phyloP scores from a whole-genome alignment of 2,113 vertebrate species.

The Aegypius monachus region DNA sequence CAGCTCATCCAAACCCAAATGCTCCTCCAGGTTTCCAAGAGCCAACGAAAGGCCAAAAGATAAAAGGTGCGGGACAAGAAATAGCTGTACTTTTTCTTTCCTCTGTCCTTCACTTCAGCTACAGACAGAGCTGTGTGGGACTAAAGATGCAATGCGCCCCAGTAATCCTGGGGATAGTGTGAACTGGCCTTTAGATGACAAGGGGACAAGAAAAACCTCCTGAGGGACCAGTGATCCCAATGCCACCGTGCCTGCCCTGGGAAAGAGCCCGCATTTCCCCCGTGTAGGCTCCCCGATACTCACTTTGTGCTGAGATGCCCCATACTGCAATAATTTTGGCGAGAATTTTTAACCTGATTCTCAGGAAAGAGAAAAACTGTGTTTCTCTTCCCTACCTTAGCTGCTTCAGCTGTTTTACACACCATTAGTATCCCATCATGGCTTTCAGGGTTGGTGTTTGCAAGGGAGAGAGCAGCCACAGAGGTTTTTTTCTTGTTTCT shows the following conservation, averaged over 20 bases:
- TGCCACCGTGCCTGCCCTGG: rapidly evolving
- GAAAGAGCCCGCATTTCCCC: not conserved
- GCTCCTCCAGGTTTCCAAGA: not conserved
- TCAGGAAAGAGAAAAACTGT: not conserved
- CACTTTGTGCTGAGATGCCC: not conserved
- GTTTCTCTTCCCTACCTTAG: not conserved
- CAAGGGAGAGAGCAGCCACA: not conserved
- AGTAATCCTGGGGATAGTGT: not conserved
- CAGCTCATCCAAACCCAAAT: not conserved
- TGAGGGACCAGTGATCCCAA: not conserved
- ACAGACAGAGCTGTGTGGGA: not conserved
- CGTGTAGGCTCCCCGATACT: rapidly evolving
- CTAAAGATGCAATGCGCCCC: not conserved
- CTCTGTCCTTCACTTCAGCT: not conserved
- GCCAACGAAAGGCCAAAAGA: not conserved
- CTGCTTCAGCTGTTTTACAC: not conserved
- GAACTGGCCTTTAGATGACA: not conserved
- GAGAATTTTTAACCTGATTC: not conserved
- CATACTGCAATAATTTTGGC: not conserved
- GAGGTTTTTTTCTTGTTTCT: not conserved
- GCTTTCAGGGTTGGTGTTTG: not conserved
- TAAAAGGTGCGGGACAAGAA: not conserved
- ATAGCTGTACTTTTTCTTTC: not conserved
- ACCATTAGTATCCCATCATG: rapidly evolving
- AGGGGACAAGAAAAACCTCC: not conserved